Base-by-base conservation (phyloP, 2,888 invertebrate genomes). In the Polyommatus iphigenia region DNA sequence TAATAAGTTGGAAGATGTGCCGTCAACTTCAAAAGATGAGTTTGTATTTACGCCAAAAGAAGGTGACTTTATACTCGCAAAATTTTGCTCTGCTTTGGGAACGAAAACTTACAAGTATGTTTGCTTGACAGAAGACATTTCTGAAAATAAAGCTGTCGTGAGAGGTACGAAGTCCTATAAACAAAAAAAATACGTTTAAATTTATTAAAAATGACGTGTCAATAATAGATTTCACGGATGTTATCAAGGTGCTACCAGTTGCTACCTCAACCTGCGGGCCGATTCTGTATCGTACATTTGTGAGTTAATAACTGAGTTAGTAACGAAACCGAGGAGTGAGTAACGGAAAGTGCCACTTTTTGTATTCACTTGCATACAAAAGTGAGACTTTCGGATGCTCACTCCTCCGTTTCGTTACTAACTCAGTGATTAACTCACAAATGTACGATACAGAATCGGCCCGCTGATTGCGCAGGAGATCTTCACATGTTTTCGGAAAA, bases 31-130 rank as follows among this genome's bases (percentile, higher is more conserved):
- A 73, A 73, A 41, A 73, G 3, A 73, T 36, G 41, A 73, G 73
- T 73, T 73, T 73, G 41, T 73, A 73, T 73, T 73, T 41, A 73
- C 41, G 73, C 41, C 73, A 73, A 73, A 73, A 73, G 72, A 72
- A 72, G 41, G 72, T 72, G 73, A 73, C 73, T 73, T 73, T 73
- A 41, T 73, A 73, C 73, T 41, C 32, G 73, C 46, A 73, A 73
- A 73, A 73, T 73, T 73, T 73, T 73, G 73, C 73, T 73, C 46
- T 73, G 41, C 73, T 36, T 73, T 73, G 20, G 73, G 73, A 41
- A 73, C 50, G 50, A 75, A 75, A 75, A 54, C 75, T 20, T 54
- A 75, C 50, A 75, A 75, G 75, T 75, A 75, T 50, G 75, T 75
- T 75, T 75, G 75, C 75, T 46, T 75, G n/a, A 46, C 54, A 20